phyloP scores from a whole-genome alignment of 2,888 invertebrate genomes.

The Xiphydria camelus region DNA sequence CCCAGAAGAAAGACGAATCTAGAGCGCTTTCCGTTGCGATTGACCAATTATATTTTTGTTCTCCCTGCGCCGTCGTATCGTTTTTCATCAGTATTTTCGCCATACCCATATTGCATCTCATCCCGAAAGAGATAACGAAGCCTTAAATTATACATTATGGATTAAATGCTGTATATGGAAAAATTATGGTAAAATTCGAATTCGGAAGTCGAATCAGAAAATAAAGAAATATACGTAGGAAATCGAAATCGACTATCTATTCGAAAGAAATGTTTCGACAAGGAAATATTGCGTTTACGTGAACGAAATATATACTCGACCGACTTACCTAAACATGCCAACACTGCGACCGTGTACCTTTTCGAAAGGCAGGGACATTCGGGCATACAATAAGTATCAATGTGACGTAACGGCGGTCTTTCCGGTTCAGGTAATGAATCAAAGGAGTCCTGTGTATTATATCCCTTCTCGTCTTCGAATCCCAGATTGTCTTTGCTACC shows the following conservation, averaged over 20 bases:
- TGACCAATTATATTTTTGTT: conserved; percentile 81
- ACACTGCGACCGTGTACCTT: conserved; percentile 83
- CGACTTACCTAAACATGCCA: conserved; percentile 75
- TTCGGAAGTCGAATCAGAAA: conserved; percentile 6
- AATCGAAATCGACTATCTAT: too few species aligned
- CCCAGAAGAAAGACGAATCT: conserved; percentile 98
- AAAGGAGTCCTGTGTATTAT: conserved; percentile 46
- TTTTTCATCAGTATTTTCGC: conserved; percentile 84
- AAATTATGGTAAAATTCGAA: not conserved
- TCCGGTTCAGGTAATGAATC: conserved; percentile 83
- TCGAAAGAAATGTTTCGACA: not conserved
- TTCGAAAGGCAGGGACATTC: conserved; percentile 86
- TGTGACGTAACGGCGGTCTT: conserved; percentile 80
- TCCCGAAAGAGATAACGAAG: conserved; percentile 94
- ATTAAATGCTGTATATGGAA: too few species aligned
- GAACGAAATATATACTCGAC: not conserved
- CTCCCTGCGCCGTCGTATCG: conserved; percentile 37
- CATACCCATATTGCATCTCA: conserved; percentile 98
- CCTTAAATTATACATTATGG: conserved; percentile 55
- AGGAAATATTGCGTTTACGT: not conserved
- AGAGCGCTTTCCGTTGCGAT: conserved; percentile 81
- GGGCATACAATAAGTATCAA: conserved; percentile 85
- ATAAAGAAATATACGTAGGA: too few species aligned
- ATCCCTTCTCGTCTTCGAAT: conserved; percentile 51
- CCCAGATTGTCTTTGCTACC: conserved; percentile 55